Base-by-base conservation (phyloP, 2,113 vertebrate species). In the Ictalurus furcatus region DNA sequence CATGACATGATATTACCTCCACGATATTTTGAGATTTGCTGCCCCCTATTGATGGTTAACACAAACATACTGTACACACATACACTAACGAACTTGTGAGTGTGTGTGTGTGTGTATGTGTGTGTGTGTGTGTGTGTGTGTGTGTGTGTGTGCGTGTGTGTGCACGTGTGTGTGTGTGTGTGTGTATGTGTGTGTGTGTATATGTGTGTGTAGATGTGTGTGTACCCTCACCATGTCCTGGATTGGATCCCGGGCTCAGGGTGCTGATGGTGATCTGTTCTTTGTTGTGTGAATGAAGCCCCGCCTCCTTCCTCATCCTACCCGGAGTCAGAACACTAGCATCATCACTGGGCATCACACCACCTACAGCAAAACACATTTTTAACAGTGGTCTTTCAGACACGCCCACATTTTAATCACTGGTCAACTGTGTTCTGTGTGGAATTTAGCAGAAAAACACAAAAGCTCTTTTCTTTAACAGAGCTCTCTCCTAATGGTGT, bases 221-320 rank as follows among this genome's bases (percentile, higher is more conserved):
- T 74, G 44, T 37, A 17, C 1, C 89, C 96, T 94, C 96, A 99
- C 98, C 97, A 37, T 98, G 97, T 89, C 94, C 96, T 91, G 97
- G 97, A 92, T 95, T 94, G 93, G 95, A 85, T 90, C 97, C 97
- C 0, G 97, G 97, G 92, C 97, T 98, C 71, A 98, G 95, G 81
- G 95, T 94, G 61, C 94, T 93, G 0, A 95, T 95, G 34, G 96
- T 95, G 2, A 95, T 91, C 56, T 95, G 93, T 85, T 99, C 98
- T 95, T 96, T 97, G 95, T 93, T 97, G 92, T 97, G 97, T 3
- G 97, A 96, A 86, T 96, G 96, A 89, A 95, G 96, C 69, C 94
- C 93, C n/a, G 92, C 92, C 93, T 99, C 98, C 94, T 97, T 99
- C 61, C 93, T 99, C 97, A 99, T 99, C 93, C 96, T 99, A 94